Conservation (phyloP, 2,797 vertebrate species). For the Hylomyscus alleni region DNA sequence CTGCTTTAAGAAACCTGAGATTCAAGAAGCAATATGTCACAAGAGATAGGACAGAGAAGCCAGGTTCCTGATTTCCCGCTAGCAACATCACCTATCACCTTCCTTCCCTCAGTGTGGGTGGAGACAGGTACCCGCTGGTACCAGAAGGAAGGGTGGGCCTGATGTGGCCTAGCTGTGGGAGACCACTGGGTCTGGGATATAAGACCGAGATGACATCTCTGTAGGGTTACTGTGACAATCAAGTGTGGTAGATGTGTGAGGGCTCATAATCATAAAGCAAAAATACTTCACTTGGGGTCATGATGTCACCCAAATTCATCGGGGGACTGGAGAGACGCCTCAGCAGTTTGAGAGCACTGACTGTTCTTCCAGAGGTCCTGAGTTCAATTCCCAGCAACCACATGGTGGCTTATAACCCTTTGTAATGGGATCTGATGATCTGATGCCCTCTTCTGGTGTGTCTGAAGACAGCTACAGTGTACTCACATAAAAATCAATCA, state of each 20-base stretch:
- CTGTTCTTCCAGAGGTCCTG: background rate
- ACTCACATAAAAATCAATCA: background rate
- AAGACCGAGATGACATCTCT: background rate
- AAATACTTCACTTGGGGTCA: background rate
- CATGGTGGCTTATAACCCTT: background rate
- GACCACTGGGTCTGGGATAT: background rate
- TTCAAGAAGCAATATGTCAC: background rate
- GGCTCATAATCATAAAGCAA: background rate
- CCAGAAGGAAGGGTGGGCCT: background rate
- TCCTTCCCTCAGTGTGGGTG: background rate
- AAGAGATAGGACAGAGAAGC: background rate
- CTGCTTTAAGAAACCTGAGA: background rate
- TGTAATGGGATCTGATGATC: background rate
- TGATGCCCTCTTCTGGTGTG: background rate
- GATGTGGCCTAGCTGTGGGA: background rate
- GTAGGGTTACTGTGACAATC: background rate
- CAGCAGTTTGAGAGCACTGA: background rate
- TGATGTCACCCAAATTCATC: background rate
- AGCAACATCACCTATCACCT: too few species aligned
- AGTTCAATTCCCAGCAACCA: background rate
- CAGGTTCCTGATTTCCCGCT: background rate
- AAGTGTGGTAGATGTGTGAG: background rate
- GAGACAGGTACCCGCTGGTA: background rate
- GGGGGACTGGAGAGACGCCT: background rate
- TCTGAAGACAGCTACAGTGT: background rate